These are phyloP conservation scores for Drosophila oshimai DNA, from an alignment of 1,140 invertebrate genomes.

Conservation along the genomic window DNA sequence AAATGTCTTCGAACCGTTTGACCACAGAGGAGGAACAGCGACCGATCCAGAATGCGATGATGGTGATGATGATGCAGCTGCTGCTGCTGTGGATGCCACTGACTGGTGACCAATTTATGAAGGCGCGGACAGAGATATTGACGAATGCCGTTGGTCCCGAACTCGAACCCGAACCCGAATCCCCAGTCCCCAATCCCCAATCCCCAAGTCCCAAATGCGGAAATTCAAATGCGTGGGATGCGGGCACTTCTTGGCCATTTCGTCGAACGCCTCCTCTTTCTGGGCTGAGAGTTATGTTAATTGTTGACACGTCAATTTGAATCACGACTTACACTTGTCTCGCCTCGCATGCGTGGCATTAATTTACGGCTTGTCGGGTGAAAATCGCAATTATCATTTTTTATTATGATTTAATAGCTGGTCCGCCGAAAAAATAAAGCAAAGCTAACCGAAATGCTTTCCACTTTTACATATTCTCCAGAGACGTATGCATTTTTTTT, in stretches of 20 bases:
- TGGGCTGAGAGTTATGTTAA: constrained; percentile 67
- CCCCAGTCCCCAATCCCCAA: background rate
- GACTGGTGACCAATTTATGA: constrained; percentile 61
- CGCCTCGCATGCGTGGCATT: constrained; percentile 49
- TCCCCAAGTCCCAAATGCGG: constrained; percentile 59
- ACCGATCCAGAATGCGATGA: background rate
- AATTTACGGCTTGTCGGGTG: constrained; percentile 71
- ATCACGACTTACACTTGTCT: constrained; percentile 80
- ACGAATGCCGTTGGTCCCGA: constrained; percentile 35
- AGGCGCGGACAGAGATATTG: constrained; percentile 63
- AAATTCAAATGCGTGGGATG: constrained; percentile 64
- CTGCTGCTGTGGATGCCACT: constrained; percentile 47
- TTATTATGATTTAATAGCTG: constrained; percentile 76
- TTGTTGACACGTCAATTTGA: constrained; percentile 74
- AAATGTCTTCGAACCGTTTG: constrained; percentile 47
- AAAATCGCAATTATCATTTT: constrained; percentile 78
- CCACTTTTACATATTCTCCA: constrained; percentile 7
- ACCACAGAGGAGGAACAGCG: constrained; percentile 1
- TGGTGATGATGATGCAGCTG: constrained; percentile 50
- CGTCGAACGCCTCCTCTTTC: background rate
- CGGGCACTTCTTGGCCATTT: constrained; percentile 6
- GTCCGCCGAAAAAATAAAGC: constrained; percentile 16
- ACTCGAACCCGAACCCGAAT: constrained; percentile 1
- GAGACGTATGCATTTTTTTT: constrained; percentile 21
- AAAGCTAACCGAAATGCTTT: constrained; percentile 22